Percentiles rank a stretch among this genome's conserved stretches.
These are phyloP conservation scores for Drosophila neotestacea DNA, from an alignment of 2,888 invertebrate species.

Conservation along the genomic window DNA sequence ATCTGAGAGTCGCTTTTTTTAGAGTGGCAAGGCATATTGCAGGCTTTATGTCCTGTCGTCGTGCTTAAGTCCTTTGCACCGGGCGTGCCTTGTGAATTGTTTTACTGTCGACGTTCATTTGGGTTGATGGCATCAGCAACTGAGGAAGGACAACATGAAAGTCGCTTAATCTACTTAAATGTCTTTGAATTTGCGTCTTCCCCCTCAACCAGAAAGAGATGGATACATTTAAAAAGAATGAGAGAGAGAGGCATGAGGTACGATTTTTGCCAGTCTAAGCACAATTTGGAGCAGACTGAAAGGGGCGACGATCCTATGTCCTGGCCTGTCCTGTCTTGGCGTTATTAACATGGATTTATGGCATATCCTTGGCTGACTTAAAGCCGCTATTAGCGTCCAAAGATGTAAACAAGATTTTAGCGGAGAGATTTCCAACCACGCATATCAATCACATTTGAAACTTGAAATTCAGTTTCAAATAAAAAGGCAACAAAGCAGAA, in stretches of 20 bases:
- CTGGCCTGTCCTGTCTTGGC: slow-evolving; percentile 18
- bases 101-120: slow-evolving; percentile 81
- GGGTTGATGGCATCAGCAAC: slow-evolving; percentile 59
- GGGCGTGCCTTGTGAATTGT: slow-evolving; percentile 77
- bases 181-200: slow-evolving; percentile 71
- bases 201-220: not conserved
- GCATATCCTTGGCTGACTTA: slow-evolving; percentile 72
- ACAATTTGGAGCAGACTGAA: slow-evolving; percentile 38
- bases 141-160: slow-evolving; percentile 66
- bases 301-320: slow-evolving; percentile 22
- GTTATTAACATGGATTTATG: slow-evolving; percentile 80
- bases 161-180: slow-evolving; percentile 81
- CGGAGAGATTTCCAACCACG: slow-evolving; percentile 9
- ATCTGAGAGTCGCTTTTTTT: slow-evolving; percentile 56
- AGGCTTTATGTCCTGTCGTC: slow-evolving; percentile 61
- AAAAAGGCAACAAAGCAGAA: slow-evolving; percentile 66
- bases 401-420: slow-evolving; percentile 69
- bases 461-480: slow-evolving; percentile 20
- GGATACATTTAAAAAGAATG: not conserved
- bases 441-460: slow-evolving; percentile 36
- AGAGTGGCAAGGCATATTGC: slow-evolving; percentile 68
- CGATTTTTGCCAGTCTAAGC: slow-evolving; percentile 49
- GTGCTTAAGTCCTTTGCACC: slow-evolving; percentile 75
- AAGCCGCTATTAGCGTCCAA: slow-evolving; percentile 70
- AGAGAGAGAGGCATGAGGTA: slow-evolving; percentile 10